Conservation (phyloP, 2,888 invertebrate species). For the Vanessa cardui region DNA sequence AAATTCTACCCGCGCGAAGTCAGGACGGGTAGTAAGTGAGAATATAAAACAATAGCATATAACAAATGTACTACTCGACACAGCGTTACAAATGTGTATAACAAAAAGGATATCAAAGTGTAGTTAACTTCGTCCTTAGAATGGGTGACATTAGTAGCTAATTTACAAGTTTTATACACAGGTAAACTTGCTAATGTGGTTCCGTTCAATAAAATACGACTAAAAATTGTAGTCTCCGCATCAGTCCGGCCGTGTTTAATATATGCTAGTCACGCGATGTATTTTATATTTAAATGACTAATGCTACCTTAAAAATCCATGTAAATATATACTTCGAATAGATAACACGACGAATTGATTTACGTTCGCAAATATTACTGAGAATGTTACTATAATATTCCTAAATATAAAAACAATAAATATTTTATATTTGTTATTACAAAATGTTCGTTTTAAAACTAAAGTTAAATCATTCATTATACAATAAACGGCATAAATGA, state of each 20-base stretch:
- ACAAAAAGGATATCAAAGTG: constrained; percentile 20
- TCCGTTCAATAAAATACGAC: constrained; percentile 42
- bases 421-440: too few species aligned
- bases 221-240: constrained; percentile 46
- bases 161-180: constrained; percentile 41
- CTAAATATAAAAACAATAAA: too few species aligned
- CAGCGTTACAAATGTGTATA: not conserved
- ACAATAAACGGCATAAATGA: constrained; percentile 22
- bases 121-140: constrained; percentile 30
- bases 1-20: too few species aligned
- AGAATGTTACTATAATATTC: too few species aligned
- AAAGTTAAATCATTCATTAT: constrained; percentile 12
- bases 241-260: constrained; percentile 44
- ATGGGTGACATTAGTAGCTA: constrained; percentile 36
- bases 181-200: constrained; percentile 42
- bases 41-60: too few species aligned
- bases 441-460: not conserved
- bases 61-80: not conserved
- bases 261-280: constrained; percentile 44
- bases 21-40: too few species aligned
- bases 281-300: constrained; percentile 40
- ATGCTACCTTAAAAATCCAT: constrained; percentile 17
- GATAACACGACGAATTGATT: too few species aligned
- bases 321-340: not conserved
- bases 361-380: too few species aligned